These are phyloP conservation scores for Phrynosoma blainvillii DNA, from an alignment of 2,113 vertebrate species.

Conservation along the genomic window DNA sequence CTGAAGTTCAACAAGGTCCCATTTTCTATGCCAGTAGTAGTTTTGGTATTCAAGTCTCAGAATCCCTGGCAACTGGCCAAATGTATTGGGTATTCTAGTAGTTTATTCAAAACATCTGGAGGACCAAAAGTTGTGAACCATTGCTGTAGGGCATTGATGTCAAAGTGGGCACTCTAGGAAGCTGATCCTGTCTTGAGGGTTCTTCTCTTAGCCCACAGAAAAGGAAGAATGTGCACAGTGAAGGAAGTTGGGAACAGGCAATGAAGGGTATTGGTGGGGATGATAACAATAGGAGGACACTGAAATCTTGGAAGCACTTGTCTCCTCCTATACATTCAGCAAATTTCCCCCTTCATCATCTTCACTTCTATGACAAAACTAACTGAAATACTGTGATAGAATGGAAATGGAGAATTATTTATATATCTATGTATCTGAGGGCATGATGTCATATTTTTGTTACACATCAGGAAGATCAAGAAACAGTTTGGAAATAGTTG, in stretches of 20 bases:
- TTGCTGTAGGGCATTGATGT: too few relatives aligned
- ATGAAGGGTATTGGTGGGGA: background rate
- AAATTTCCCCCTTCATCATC: background rate
- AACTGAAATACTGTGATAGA: too few relatives aligned
- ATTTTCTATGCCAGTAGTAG: background rate
- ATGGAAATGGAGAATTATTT: too few relatives aligned
- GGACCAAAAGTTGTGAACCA: too few relatives aligned
- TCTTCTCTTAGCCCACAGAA: background rate
- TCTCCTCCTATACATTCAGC: background rate
- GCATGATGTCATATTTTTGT: too few relatives aligned
- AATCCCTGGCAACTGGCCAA: background rate
- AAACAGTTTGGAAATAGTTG: too few relatives aligned
- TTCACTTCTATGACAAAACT: too few relatives aligned
- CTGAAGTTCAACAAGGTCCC: background rate
- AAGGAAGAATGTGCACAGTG: background rate
- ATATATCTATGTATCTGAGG: too few relatives aligned
- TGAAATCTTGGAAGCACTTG: background rate
- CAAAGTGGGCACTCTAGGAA: background rate
- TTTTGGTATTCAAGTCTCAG: too few relatives aligned
- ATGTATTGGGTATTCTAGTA: too few relatives aligned
- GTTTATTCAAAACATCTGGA: too few relatives aligned
- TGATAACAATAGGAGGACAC: background rate
- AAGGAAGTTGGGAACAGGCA: background rate
- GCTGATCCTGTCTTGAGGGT: background rate
- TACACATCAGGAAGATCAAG: too few relatives aligned